Evolutionary conservation across 2,113 vertebrate genomes (phyloP), one percentile per base, ranked within the genome.

Genomic region (Myrmophylax atrothorax): DNA sequence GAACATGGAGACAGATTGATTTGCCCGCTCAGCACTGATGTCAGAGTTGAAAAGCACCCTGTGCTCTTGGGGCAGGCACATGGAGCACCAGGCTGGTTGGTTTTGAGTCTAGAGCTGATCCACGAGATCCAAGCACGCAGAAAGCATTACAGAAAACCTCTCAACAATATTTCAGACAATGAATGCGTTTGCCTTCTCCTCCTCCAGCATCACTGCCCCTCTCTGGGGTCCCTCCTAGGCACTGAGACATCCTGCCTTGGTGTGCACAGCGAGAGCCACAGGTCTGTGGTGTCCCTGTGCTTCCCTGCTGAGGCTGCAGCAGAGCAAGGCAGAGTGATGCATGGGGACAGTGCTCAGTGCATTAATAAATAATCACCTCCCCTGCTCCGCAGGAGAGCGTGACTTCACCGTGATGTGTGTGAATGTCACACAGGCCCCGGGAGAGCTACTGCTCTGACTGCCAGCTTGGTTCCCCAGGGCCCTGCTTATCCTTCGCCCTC

Each of bases 291-390:
- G 46, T 74, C 60, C 77, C 59, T n/a, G 44, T 7, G 47, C 44
- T 80, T 73, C 63, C 8, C 16, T 56, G 67, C 52, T 60, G 79
- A 80, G 74, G 67, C 84, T 96, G 66, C 58, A 90, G 64, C 82
- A 90, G 53, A 90, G 70, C 38, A 63, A 58, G 67, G 79, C 84
- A 85, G 72, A 76, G 40, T 86, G 95, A 89, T 93, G 66, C 87
- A 93, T 69, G 64, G 75, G 90, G 83, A 92, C 84, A 78, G 91
- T 38, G 68, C 62, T 93, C 56, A 15, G 64, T 62, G 60, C 75
- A 94, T 95, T 87, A 88, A 94, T 89, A 95, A 92, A 96, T 85
- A 95, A 80, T 94, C 84, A 77, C 63, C 78, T 94, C 77, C 92
- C 87, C 44, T 88, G 90, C 84, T 89, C 92, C 42, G 84, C 89